These are phyloP conservation scores for Dicaeum eximium DNA, from an alignment of 2,113 vertebrate species.

Conservation along the genomic window DNA sequence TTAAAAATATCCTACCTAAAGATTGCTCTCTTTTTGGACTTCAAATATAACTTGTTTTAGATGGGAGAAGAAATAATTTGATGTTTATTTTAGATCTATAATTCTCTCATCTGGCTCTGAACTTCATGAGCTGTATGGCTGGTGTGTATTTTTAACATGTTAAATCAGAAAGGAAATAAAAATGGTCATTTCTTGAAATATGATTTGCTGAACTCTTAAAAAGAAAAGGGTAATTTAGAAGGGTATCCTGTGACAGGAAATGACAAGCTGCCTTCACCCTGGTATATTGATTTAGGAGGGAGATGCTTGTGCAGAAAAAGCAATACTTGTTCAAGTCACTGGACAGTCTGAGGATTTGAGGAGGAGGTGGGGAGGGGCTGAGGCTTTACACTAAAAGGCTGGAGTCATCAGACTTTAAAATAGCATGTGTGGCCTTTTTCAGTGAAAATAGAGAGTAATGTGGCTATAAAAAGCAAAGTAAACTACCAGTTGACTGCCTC, in stretches of 20 bases:
- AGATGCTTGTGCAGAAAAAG: constrained; percentile 66
- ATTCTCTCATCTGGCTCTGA: background rate
- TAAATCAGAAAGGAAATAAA: constrained; percentile 38
- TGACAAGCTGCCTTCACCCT: constrained; percentile 48
- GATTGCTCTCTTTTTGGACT: background rate
- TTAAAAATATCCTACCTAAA: background rate
- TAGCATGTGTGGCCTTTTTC: constrained; percentile 64
- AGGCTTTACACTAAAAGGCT: constrained; percentile 49
- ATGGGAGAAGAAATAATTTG: background rate
- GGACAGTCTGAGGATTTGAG: constrained; percentile 65
- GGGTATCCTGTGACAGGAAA: constrained; percentile 67
- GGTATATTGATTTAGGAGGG: constrained; percentile 41
- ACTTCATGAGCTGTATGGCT: background rate
- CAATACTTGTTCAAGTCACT: constrained; percentile 67
- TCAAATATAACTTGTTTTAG: background rate
- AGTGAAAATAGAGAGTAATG: constrained; percentile 38
- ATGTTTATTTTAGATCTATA: background rate
- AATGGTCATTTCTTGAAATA: constrained; percentile 12
- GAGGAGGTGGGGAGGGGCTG: constrained; percentile 60
- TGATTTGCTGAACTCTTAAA: background rate
- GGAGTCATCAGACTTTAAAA: constrained; percentile 77
- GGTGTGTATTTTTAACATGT: constrained; percentile 56
- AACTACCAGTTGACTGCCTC: constrained; percentile 63
- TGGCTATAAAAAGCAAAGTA: constrained; percentile 63
- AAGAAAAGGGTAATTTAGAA: constrained; percentile 35